Evolutionary conservation across 2,888 invertebrate species (phyloP), one percentile per base, ranked within the genome.

Genomic region (Ditula angustiorana): DNA sequence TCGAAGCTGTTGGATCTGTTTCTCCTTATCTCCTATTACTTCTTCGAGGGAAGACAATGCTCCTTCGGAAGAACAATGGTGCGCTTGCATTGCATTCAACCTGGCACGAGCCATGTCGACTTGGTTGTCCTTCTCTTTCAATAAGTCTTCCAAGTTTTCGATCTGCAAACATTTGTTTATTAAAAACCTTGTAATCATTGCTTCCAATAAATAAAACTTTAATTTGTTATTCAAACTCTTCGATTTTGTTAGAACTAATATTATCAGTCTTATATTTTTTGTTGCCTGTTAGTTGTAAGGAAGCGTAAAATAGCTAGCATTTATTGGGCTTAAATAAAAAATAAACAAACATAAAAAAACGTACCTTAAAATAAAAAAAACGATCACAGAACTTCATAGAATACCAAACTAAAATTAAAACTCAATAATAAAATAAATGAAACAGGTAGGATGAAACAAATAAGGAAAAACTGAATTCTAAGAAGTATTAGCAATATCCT

Each of bases 71-170:
- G 97, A 96, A 90, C 97, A 98, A 82, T 98, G 98, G 81, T 98
- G 98, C 13, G 98, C 98, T 93, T 98, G 98, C 96, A 98, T 97
- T 66, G 98, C 97, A 52, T 97, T 97, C 55, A 97, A 88, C 74
- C 98, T 94, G 30, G 98, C 98, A 72, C 98, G 94, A 1, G 98
- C 97, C 96, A 98, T 97, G 78, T 98, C 98, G 61, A 99, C 97
- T 94, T 99, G 99, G 88, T 98, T 98, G 85, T 99, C 99, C 92
- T 99, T 99, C 85, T 99, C 99, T 90, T 98, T 98, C 57, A 99
- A 94, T 59, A 98, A 94, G 82, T 99, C 99, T 93, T 99, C 99
- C 71, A 99, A 93, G 86, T 98, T 99, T 92, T 99, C 99, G 82
- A 99, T 97, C 98, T 99, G 87, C 75, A 92, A 91, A 70, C 33